These are phyloP conservation scores for Stercorarius parasiticus DNA, from an alignment of 2,113 vertebrate species.

Conservation along the genomic window DNA sequence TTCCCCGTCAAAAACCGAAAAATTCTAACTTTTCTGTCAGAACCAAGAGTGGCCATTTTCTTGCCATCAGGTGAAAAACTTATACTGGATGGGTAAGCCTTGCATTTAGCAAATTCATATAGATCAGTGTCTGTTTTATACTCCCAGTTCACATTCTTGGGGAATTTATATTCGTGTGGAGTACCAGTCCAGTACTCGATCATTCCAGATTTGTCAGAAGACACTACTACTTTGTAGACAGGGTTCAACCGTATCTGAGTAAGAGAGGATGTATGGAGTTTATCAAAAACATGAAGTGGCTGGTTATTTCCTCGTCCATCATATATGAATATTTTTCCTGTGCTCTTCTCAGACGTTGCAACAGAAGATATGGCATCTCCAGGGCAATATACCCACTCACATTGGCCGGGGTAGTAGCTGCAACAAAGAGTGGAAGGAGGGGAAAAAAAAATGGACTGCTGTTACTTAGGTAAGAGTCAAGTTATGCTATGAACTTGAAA, in stretches of 20 bases:
- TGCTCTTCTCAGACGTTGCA: constrained; percentile 94
- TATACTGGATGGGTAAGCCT: constrained; percentile 90
- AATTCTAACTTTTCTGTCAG: constrained; percentile 95
- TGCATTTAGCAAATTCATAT: constrained; percentile 96
- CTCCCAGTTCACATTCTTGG: constrained; percentile 89
- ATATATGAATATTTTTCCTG: constrained; percentile 95
- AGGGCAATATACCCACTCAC: constrained; percentile 97
- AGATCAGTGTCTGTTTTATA: constrained; percentile 98
- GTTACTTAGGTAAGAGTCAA: neutral
- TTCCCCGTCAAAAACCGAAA: constrained; percentile 96
- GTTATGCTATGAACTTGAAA: neutral
- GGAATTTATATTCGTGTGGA: constrained; percentile 90
- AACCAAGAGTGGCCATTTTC: constrained; percentile 95
- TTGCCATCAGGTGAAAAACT: constrained; percentile 92
- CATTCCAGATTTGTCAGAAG: constrained; percentile 95
- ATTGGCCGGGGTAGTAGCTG: constrained; percentile 92
- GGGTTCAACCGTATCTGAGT: constrained; percentile 91
- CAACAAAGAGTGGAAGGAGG: neutral
- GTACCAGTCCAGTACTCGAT: constrained; percentile 98
- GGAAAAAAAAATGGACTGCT: neutral
- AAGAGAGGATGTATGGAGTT: constrained; percentile 88
- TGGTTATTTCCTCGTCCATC: constrained; percentile 90
- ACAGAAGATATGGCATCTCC: constrained; percentile 95
- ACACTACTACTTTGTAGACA: constrained; percentile 87
- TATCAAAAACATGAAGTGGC: constrained; percentile 89